These are phyloP conservation scores for Alsophila aescularia DNA, from an alignment of 2,888 invertebrate genomes.

Conservation along the genomic window DNA sequence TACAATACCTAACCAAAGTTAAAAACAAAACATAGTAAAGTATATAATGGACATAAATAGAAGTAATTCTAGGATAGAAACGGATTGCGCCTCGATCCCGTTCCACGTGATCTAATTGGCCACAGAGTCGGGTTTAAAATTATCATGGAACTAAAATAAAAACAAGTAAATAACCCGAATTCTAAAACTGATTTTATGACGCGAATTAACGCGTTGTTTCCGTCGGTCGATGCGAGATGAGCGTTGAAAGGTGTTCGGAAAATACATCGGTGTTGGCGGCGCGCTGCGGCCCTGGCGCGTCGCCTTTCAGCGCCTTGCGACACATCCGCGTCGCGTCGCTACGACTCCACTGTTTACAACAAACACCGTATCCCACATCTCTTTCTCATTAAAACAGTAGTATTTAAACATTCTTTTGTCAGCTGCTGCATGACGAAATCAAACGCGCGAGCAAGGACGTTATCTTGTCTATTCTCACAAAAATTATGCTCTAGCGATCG, in stretches of 20 bases:
- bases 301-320: slow-evolving; percentile 63
- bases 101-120: slow-evolving; percentile 80
- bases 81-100: slow-evolving; percentile 47
- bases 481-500: background rate
- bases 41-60: slow-evolving; percentile 15
- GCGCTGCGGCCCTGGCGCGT: slow-evolving; percentile 44
- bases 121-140: slow-evolving; percentile 78
- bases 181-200: slow-evolving; percentile 85
- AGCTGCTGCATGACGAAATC: slow-evolving; percentile 15
- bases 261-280: slow-evolving; percentile 68
- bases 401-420: slow-evolving; percentile 25
- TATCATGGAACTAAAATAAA: slow-evolving; percentile 82
- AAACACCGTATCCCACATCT: slow-evolving; percentile 21
- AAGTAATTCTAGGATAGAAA: slow-evolving; percentile 22
- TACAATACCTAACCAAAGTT: background rate
- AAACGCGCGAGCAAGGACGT: slow-evolving; percentile 14
- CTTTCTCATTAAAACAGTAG: slow-evolving; percentile 16
- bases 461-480: slow-evolving; percentile 16
- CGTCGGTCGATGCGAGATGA: slow-evolving; percentile 82
- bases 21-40: background rate
- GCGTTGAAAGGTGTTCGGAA: slow-evolving; percentile 82
- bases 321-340: slow-evolving; percentile 53
- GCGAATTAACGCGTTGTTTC: slow-evolving; percentile 85
- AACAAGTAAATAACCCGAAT: slow-evolving; percentile 84
- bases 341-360: slow-evolving; percentile 33